Evolutionary conservation across 2,888 invertebrate genomes (phyloP), one percentile per base, ranked within the genome.

Genomic region (Hofmannophila pseudospretella): DNA sequence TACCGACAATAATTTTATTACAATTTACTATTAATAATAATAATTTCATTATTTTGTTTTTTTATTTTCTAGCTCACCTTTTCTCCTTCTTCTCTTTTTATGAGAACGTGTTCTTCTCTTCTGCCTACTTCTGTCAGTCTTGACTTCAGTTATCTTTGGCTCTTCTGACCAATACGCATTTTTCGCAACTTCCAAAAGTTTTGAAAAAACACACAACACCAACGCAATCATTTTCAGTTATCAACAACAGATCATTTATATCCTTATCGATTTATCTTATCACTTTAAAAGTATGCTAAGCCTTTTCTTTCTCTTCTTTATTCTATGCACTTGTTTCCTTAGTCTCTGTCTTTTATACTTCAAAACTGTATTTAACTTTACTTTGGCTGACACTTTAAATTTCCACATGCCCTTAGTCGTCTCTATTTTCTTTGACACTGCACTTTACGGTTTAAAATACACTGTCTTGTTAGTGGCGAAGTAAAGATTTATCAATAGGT

Each of bases 181-280:
- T 51, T 49, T 67, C 31, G 63, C 55, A 28, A 74, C 45, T 43
- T 78, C 67, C 42, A 78, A 60, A 40, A 84, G 50, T 59, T 72
- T 74, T 2, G 67, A 63, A 40, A 78, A 49, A 36, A 82, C 57
- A 49, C 62, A 81, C 63, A 79, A 56, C 55, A 80, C 64, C 40
- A 79, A 47, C 13, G 58, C 81, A 36, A 84, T 80, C 84, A 85
- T 85, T 52, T 61, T 59, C 41, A 47, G 41, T 36, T 38, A 52
- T 41, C 44, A 41, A 41, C 36, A 22, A 47, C 42, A 32, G 41
- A 36, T 37, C 42, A 43, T 28, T 16, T 16, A 5, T 16, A 16
- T 44, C 34, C 45, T 57, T 50, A 49, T 58, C 53, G 41, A 34
- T 52, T 50, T 47, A 46, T 49, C 4, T 7, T n/a, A 23, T 23